Evolutionary conservation across 2,888 invertebrate genomes (phyloP).

Genomic region (Drosophila phalerata): DNA sequence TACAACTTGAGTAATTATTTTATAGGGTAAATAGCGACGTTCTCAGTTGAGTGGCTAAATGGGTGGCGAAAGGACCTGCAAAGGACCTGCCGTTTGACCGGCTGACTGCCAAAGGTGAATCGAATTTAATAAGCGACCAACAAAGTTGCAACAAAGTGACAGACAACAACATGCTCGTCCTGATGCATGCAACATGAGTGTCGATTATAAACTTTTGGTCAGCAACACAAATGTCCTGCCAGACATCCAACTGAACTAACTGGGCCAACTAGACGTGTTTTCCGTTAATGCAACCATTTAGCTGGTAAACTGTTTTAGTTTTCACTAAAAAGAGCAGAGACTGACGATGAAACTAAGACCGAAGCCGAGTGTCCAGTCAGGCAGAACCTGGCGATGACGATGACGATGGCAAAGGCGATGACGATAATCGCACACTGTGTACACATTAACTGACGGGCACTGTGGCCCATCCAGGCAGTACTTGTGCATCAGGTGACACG

Average conservation of each 20-base stretch:
- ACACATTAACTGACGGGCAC: conserved; percentile 1
- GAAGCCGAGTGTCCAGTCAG: conserved; percentile 44
- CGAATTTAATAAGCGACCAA: conserved; percentile 26
- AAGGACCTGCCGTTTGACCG: conserved; percentile 16
- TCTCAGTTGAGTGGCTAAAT: conserved; percentile 38
- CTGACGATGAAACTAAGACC: conserved; percentile 1
- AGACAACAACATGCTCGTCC: conserved; percentile 5
- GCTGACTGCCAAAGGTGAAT: conserved; percentile 30
- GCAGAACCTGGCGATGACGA: conserved; percentile 28
- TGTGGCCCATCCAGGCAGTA: conserved; percentile 33
- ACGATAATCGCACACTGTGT: conserved; percentile 29
- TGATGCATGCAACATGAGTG: conserved; percentile 33
- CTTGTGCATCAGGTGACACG: conserved; percentile 35
- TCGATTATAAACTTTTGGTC: conserved; percentile 65
- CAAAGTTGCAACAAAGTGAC: conserved; percentile 41
- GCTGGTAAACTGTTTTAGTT: conserved; percentile 46
- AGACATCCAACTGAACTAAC: conserved; percentile 19
- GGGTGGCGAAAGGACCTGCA: conserved; percentile 11
- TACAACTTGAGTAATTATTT: conserved; percentile 39
- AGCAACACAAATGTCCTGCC: conserved; percentile 42
- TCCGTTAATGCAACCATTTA: conserved; percentile 58
- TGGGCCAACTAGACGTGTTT: conserved; percentile 5
- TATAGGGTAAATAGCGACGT: background rate
- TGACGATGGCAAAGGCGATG: background rate
- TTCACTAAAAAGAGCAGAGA: conserved; percentile 33